Base-by-base conservation (phyloP, 1,140 invertebrate species). In the Hirudo medicinalis region DNA sequence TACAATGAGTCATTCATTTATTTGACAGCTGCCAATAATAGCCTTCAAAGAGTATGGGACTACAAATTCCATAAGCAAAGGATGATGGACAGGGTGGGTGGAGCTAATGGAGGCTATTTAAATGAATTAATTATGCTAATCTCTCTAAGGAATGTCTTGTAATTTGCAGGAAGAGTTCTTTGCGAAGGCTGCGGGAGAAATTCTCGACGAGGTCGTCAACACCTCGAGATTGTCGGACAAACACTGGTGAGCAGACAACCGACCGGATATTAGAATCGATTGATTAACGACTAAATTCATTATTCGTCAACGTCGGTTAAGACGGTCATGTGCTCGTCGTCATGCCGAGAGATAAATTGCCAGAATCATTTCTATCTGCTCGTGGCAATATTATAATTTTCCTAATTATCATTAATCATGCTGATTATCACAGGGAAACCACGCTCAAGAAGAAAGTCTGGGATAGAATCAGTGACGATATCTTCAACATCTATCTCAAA, bases 1-100 rank as follows among this genome's bases (percentile, higher is more conserved):
- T n/a, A 40, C 54, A 13, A 36, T 43, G 20, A n/a, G n/a, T n/a
- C 19, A 69, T 20, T 29, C 40, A 72, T 63, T 49, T 15, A 5
- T 60, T 71, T 73, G 70, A 63, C 49, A 81, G 95, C 95, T 0
- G 90, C 90, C 55, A 85, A 95, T 74, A 99, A 97, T 79, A 99
- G 99, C 84, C 84, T 99, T 69, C 95, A 99, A 86, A 97, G 94
- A 0, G 95, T 99, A 84, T 99, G 97, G 97, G 98, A 98, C 84
- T 99, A 99, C 81, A 97, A 91, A 77, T 99, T 95, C 79, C 93
- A 94, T 13, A 87, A 91, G 76, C 82, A 92, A 60, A 85, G 96
- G 43, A 94, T 99, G 83, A 83, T 97, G 70, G 94, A 97, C 79
- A 86, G 94, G 72, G 83, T 85, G 43, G 4, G 43, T 49, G 43